Conservation (phyloP, 2,888 invertebrate genomes). For the Agrilus biguttatus region DNA sequence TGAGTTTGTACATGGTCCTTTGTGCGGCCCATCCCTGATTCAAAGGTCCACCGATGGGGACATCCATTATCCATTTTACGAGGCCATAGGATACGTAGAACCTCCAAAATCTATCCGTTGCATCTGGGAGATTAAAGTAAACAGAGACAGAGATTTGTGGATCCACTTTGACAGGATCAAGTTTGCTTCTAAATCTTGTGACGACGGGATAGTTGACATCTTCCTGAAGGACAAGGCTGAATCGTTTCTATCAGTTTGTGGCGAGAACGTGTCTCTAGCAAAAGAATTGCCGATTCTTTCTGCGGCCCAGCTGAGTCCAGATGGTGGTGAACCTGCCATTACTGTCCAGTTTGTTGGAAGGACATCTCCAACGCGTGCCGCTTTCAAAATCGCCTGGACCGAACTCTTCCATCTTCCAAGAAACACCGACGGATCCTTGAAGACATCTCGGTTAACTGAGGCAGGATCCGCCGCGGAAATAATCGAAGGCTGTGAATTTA, state of each 20-base stretch:
- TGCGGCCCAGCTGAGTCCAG: conserved; percentile 59
- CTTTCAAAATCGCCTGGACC: conserved; percentile 83
- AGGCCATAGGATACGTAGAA: conserved; percentile 55
- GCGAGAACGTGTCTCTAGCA: conserved; percentile 70
- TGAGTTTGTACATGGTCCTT: conserved; percentile 78
- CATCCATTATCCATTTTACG: conserved; percentile 75
- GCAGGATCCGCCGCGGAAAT: conserved; percentile 30
- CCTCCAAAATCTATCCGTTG: conserved; percentile 49
- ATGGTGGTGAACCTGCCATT: conserved; percentile 40
- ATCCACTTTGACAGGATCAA: conserved; percentile 76
- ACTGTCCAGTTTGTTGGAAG: conserved; percentile 51
- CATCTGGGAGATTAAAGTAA: conserved; percentile 49
- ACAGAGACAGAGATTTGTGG: conserved; percentile 73
- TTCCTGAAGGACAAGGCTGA: conserved; percentile 44
- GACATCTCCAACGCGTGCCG: conserved; percentile 64
- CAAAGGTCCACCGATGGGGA: conserved; percentile 72
- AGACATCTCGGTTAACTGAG: conserved; percentile 62
- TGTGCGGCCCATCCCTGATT: conserved; percentile 72
- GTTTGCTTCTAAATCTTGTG: conserved; percentile 71
- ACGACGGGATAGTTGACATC: conserved; percentile 75
- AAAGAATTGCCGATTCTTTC: conserved; percentile 68
- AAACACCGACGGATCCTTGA: conserved; percentile 65
- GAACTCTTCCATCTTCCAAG: conserved; percentile 75
- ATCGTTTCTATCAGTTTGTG: conserved; percentile 69
- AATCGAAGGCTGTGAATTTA: conserved; percentile 62